phyloP scores from a whole-genome alignment of 1,140 invertebrate genomes.

The Bombus balteatus region DNA sequence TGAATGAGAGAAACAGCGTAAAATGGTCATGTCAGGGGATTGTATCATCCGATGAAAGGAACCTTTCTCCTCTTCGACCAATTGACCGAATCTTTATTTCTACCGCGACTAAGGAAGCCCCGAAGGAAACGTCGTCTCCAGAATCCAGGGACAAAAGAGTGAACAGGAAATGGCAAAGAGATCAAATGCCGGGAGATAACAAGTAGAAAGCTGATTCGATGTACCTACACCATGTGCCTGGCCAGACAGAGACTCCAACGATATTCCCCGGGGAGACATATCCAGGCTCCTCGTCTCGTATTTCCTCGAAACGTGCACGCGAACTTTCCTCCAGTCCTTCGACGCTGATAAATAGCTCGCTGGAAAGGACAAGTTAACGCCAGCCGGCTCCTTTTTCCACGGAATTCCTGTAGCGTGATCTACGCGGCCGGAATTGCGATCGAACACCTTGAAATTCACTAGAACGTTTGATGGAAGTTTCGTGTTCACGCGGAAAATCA shows the following conservation, averaged over 20 bases:
- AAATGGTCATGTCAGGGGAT: neutral
- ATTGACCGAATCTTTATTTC: conserved; percentile 34
- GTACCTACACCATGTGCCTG: conserved; percentile 36
- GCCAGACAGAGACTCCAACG: conserved; percentile 12
- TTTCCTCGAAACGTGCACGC: conserved; percentile 33
- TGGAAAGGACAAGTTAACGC: conserved; percentile 43
- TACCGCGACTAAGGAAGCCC: neutral
- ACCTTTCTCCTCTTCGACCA: neutral
- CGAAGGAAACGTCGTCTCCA: conserved; percentile 31
- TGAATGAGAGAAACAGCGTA: neutral
- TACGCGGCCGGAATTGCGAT: neutral
- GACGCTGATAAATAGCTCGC: conserved; percentile 57
- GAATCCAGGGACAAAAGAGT: conserved; percentile 38
- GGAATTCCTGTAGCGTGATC: conserved; percentile 8
- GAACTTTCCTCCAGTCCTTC: conserved; percentile 50
- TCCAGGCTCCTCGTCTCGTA: conserved; percentile 32
- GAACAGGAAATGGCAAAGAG: conserved; percentile 52
- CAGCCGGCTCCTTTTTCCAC: neutral
- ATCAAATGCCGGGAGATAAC: conserved; percentile 61
- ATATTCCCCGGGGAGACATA: conserved; percentile 48
- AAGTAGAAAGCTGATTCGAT: conserved; percentile 59
- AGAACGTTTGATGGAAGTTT: conserved; percentile 1
- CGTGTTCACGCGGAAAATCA: conserved; percentile 4
- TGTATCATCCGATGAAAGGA: neutral
- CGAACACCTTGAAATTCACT: neutral